Evolutionary conservation across 2,797 vertebrate genomes (phyloP).

Genomic region (Oryzias dopingdopingensis): DNA sequence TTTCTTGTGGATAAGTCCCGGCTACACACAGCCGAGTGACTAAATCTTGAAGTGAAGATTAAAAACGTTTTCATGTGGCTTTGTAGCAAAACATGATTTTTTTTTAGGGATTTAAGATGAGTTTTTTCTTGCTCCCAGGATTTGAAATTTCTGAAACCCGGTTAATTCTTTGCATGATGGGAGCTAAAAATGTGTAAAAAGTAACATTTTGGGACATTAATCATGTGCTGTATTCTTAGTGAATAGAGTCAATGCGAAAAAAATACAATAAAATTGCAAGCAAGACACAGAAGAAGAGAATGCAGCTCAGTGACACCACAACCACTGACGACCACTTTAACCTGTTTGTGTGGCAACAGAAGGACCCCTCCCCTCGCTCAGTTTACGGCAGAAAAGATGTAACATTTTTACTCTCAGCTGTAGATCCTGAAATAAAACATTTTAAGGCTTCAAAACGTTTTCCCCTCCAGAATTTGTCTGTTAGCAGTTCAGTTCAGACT

Average conservation of each 20-base stretch:
- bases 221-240: too few relatives aligned
- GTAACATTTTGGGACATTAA: background rate
- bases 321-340: slow-evolving; percentile 10
- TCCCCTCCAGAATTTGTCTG: too few relatives aligned
- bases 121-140: slow-evolving; percentile 4
- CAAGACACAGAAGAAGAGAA: background rate
- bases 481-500: too few relatives aligned
- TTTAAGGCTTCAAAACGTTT: too few relatives aligned
- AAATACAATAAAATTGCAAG: background rate
- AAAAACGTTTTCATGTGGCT: slow-evolving; percentile 27
- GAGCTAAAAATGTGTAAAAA: slow-evolving; percentile 1
- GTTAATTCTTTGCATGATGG: slow-evolving; percentile 4
- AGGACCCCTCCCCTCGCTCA: slow-evolving; percentile 2
- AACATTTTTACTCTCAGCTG: too few relatives aligned
- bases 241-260: too few relatives aligned
- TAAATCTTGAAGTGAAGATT: slow-evolving; percentile 26
- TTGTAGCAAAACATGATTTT: background rate
- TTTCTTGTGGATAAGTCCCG: slow-evolving; percentile 20
- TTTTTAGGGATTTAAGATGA: slow-evolving; percentile 4
- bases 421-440: too few relatives aligned
- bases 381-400: too few relatives aligned
- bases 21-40: background rate
- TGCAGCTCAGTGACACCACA: slow-evolving; percentile 9
- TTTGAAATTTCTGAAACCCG: slow-evolving; percentile 1
- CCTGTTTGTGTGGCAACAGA: slow-evolving; percentile 18